Conservation (phyloP, 2,888 invertebrate genomes). For the Campoplex capitator region DNA sequence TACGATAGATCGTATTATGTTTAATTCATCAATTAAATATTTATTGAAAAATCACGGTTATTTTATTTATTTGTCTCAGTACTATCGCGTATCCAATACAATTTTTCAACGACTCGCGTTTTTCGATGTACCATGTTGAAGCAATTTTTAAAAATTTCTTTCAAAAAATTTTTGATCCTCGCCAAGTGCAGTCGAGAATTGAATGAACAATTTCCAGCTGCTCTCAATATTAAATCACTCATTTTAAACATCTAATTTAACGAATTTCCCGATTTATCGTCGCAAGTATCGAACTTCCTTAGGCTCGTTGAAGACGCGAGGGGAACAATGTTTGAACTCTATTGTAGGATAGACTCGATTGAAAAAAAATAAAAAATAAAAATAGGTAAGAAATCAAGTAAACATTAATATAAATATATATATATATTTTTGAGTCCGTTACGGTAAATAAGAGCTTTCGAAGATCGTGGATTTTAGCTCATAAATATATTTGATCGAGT, state of each 20-base stretch:
- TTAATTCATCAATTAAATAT: neutral
- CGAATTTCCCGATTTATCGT: neutral
- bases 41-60: neutral
- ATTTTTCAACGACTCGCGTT: neutral
- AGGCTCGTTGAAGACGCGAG: conserved; percentile 24
- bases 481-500: conserved; percentile 22
- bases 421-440: conserved; percentile 1
- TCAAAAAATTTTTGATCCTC: neutral
- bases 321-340: conserved; percentile 51
- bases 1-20: neutral
- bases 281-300: conserved; percentile 42
- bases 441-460: conserved; percentile 34
- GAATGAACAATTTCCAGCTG: neutral
- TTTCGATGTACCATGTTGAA: neutral
- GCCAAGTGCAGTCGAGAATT: neutral
- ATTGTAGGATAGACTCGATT: conserved; percentile 50
- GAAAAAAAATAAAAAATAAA: conserved; percentile 50
- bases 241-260: neutral
- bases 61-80: neutral
- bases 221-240: neutral
- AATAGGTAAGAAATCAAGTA: conserved; percentile 34
- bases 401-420: conserved; percentile 10
- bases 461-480: conserved; percentile 40
- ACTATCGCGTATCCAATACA: neutral
- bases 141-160: neutral